A percentile compares a stretch with the other conserved stretches of the same genome.
Conservation (phyloP, 2,888 invertebrate species). For the Cyclophora albipunctata region DNA sequence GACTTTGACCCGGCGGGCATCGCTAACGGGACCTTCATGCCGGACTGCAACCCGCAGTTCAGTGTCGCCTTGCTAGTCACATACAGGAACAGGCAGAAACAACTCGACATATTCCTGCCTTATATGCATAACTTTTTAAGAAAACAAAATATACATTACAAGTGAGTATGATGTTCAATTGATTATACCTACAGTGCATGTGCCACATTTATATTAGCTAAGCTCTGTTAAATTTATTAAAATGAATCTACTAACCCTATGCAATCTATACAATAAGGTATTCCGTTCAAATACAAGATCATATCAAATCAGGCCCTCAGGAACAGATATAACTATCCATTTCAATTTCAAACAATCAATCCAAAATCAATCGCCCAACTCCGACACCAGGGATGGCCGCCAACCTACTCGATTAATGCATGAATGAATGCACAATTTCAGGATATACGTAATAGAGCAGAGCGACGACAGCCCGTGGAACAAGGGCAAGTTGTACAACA, state of each 20-base stretch:
- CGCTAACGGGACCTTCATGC: slow-evolving; percentile 44
- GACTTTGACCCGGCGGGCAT: slow-evolving; percentile 38
- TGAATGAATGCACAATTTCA: slow-evolving; percentile 21
- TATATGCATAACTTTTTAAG: slow-evolving; percentile 92
- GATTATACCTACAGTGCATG: neutral
- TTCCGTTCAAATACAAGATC: no score
- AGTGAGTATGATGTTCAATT: slow-evolving; percentile 34
- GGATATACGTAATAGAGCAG: slow-evolving; percentile 90
- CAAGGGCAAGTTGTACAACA: slow-evolving; percentile 89
- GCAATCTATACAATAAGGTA: no score
- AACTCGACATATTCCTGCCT: slow-evolving; percentile 84
- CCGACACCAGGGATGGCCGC: no score
- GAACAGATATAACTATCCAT: no score
- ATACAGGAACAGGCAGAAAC: slow-evolving; percentile 82
- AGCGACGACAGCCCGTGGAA: slow-evolving; percentile 86
- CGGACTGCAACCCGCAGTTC: slow-evolving; percentile 54
- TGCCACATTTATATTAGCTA: no score
- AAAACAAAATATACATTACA: slow-evolving; percentile 87
- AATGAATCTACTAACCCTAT: no score
- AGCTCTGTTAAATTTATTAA: no score
- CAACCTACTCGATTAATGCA: no score
- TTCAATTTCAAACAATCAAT: no score
- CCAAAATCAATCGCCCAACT: no score
- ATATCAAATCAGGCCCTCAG: no score
- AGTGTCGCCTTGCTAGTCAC: slow-evolving; percentile 90